Evolutionary conservation across 1,140 invertebrate species (phyloP).

Genomic region (Parasteatoda tepidariorum): DNA sequence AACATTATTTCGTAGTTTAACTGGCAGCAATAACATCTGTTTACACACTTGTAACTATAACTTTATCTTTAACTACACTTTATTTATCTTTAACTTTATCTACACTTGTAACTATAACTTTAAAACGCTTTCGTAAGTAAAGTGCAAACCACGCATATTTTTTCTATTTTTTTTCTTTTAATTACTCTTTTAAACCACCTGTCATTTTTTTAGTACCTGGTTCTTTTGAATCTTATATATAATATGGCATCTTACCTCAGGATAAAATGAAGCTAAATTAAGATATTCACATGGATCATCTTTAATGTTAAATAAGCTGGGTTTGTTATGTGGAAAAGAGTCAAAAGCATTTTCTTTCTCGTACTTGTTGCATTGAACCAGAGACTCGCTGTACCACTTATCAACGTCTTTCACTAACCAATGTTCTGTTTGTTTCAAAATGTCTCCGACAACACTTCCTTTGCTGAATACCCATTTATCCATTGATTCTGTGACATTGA

Average conservation of each 20-base stretch:
- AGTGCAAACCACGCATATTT: too few relatives aligned
- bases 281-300: not conserved
- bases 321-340: not conserved
- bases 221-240: too few relatives aligned
- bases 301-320: not conserved
- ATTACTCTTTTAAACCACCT: too few relatives aligned
- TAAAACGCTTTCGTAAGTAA: too few relatives aligned
- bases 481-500: not conserved
- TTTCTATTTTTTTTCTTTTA: too few relatives aligned
- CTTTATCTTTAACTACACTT: too few relatives aligned
- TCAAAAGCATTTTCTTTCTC: not conserved
- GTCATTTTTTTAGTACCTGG: too few relatives aligned
- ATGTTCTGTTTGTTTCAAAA: not conserved
- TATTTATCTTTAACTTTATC: too few relatives aligned
- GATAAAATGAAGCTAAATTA: not conserved
- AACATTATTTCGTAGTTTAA: too few relatives aligned
- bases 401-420: not conserved
- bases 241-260: not conserved
- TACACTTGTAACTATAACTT: too few relatives aligned
- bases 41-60: too few relatives aligned
- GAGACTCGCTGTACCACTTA: not conserved
- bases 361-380: not conserved
- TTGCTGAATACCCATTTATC: not conserved
- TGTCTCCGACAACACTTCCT: not conserved
- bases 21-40: too few relatives aligned